A percentile compares a stretch with the other conserved stretches of the same genome.
Evolutionary conservation across 2,797 vertebrate genomes (phyloP).

Genomic region (Enteromius argenteus): DNA sequence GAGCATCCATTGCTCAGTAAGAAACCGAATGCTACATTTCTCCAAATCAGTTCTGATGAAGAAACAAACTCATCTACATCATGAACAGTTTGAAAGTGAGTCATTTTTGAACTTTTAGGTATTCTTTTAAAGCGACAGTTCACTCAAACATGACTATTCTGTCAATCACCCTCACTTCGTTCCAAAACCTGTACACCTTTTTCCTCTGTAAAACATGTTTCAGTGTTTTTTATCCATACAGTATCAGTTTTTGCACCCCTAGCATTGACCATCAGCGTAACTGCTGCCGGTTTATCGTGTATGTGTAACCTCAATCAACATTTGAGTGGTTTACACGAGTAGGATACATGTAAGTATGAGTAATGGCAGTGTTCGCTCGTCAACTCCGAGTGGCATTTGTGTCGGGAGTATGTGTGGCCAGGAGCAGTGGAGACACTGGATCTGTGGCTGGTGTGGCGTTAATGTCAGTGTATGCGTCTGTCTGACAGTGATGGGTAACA

Average conservation of each 20-base stretch:
- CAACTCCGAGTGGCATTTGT: constrained; percentile 18
- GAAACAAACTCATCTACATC: not conserved
- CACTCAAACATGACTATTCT: not conserved
- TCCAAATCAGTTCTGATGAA: not conserved
- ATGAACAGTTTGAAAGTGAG: not conserved
- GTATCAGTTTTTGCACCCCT: not conserved
- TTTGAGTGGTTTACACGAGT: not conserved
- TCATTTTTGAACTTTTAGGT: not conserved
- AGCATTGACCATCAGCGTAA: not conserved
- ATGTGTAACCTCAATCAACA: not conserved
- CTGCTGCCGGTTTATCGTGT: not conserved
- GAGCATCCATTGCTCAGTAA: not conserved
- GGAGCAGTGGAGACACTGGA: constrained; percentile 57
- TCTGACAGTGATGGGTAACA: constrained; percentile 71
- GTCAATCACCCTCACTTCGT: not conserved
- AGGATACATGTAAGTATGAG: not conserved
- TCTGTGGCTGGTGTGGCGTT: constrained; percentile 56
- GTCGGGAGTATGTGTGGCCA: constrained; percentile 30
- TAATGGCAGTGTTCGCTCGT: not conserved
- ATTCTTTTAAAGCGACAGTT: not conserved
- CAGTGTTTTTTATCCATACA: not conserved
- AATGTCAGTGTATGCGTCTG: constrained; percentile 54
- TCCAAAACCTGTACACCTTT: not conserved
- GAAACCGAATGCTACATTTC: not conserved
- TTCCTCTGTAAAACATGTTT: not conserved